These are phyloP conservation scores for Pammene aurita DNA, from an alignment of 2,888 invertebrate genomes.

Conservation along the genomic window DNA sequence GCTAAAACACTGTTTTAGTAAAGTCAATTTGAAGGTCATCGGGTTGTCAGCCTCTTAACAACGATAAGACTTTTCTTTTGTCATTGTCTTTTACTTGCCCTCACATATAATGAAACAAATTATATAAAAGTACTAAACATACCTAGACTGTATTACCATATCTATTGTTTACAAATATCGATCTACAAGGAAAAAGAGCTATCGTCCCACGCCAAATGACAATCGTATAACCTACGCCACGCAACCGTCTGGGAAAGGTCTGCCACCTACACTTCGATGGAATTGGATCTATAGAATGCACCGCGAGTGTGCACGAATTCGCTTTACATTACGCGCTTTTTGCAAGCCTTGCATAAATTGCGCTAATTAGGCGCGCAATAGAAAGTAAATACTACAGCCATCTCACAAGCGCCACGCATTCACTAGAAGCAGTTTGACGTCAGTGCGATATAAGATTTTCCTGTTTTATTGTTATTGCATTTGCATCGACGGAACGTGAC, in stretches of 20 bases:
- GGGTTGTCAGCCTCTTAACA: too few relatives aligned
- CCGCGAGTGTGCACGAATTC: too few relatives aligned
- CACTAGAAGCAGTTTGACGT: conserved; percentile 15
- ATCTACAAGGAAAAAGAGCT: conserved; percentile 36
- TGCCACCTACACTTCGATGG: conserved; percentile 8
- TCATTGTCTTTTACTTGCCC: too few relatives aligned
- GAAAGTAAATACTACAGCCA: too few relatives aligned
- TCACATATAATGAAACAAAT: too few relatives aligned
- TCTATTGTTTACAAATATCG: conserved; percentile 34
- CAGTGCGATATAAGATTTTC: conserved; percentile 34
- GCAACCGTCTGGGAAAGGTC: conserved; percentile 33
- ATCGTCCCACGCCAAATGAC: conserved; percentile 38
- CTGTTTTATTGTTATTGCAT: conserved; percentile 36
- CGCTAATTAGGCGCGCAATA: too few relatives aligned
- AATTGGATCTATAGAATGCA: too few relatives aligned
- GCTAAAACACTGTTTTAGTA: too few relatives aligned
- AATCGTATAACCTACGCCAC: neutral
- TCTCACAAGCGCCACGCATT: neutral
- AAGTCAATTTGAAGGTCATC: too few relatives aligned
- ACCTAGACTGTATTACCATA: conserved; percentile 11
- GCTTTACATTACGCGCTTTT: too few relatives aligned
- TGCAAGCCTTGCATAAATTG: too few relatives aligned
- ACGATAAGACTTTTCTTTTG: too few relatives aligned
- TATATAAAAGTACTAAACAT: neutral
- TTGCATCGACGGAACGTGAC: conserved; percentile 31